Base-by-base conservation (phyloP, 2,888 invertebrate genomes). In the Serripes groenlandicus region DNA sequence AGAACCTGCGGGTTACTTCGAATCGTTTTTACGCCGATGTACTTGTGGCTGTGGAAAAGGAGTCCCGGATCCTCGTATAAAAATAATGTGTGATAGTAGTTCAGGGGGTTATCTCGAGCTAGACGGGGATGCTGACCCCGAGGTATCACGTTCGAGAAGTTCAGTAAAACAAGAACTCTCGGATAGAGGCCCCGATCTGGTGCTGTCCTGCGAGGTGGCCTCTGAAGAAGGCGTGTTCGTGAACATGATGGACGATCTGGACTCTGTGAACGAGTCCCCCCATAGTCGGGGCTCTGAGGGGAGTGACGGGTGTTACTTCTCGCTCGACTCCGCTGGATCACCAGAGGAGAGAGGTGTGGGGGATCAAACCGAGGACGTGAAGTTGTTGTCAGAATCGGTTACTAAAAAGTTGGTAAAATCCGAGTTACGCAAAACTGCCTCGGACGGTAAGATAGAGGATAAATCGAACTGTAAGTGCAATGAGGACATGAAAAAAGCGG, bases 161-260 rank as follows among this genome's bases (percentile, higher is more conserved):
- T 2, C 60, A 18, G 60, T 60, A 21, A 26, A 42, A 35, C 23
- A 49, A 15, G 68, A 49, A 5, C 3, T 71, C 21, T 26, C 26
- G 21, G 58, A 71, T 21, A 60, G 26, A 28, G 52, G 52, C 7
- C 70, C 52, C 5, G 52, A 52, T 28, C 35, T 54, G 18, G 70
- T 54, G 32, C 26, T 52, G 32, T 70, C 35, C 3, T 64, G 64
- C 32, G 64, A 64, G 32, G 54, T 52, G 15, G 72, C 76, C 2
- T 86, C 81, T 37, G 92, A 92, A 54, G 92, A 92, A 62, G 92
- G 92, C 7, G 83, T 92, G 26, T 93, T 91, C 81, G 89, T 92
- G 18, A 93, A 93, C 78, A 88, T 90, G 86, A 88, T 89, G 86
- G 91, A 91, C 58, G 92, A 91, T 71, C 78, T 90, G 11, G 88